Percentiles rank a stretch among this genome's conserved stretches.
Evolutionary conservation across 2,113 vertebrate species (phyloP).

Genomic region (Cisticola juncidis): DNA sequence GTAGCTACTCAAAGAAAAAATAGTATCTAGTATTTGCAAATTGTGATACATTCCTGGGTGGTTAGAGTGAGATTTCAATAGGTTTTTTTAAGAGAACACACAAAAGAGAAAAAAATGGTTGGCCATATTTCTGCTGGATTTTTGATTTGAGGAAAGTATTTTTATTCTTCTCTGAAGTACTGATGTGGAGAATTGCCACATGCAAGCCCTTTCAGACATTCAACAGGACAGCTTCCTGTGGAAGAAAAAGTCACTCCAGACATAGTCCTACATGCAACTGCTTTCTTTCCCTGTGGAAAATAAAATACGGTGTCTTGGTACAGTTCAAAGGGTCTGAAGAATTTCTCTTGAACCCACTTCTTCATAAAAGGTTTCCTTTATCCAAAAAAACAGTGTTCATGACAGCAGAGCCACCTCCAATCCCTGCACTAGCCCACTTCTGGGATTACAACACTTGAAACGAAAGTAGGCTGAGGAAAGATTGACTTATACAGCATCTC

Average conservation of each 20-base stretch:
- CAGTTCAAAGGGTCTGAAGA: neutral
- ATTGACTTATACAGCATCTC: neutral
- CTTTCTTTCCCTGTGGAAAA: neutral
- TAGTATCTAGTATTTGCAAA: neutral
- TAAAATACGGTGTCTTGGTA: neutral
- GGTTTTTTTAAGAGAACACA: neutral
- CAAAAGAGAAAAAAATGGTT: fast-evolving
- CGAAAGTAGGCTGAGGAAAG: neutral
- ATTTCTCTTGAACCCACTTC: neutral
- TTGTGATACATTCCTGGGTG: fast-evolving
- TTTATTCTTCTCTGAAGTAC: neutral
- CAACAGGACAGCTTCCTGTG: neutral
- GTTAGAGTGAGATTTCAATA: neutral
- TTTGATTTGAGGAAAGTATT: neutral
- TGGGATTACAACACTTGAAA: neutral
- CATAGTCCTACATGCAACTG: neutral
- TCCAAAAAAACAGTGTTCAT: neutral
- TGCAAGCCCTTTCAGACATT: neutral
- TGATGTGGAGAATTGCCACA: neutral
- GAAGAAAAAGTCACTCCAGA: neutral
- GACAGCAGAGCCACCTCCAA: neutral
- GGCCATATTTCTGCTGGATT: neutral
- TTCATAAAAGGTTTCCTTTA: neutral
- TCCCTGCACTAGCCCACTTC: neutral
- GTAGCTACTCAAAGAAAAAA: neutral